Base-by-base conservation (phyloP, 2,888 invertebrate species). In the Drosophila mayaguana region DNA sequence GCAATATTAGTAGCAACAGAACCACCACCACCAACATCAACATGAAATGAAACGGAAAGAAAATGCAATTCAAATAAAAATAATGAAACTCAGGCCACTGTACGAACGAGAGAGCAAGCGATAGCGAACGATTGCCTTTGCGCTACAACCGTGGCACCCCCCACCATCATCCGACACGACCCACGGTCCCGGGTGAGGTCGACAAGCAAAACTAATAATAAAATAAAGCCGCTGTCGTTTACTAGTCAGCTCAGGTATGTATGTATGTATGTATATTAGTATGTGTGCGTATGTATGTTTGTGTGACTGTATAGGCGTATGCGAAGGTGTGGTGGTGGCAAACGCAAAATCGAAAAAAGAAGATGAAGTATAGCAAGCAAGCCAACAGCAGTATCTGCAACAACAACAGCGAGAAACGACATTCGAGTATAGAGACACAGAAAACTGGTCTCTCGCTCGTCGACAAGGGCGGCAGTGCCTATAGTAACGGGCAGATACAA, bases 341-440 rank as follows among this genome's bases (percentile, higher is more conserved):
- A 67, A 70, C 72, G 74, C 67, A 63, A 82, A 80, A 80, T 63
- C 63, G 72, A 81, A 85, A 86, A 86, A 86, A 86, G 86, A 86
- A 86, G 84, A 86, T 88, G 88, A 86, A 86, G 86, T 86, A 86
- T 82, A 86, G 86, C 86, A 81, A 71, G 67, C 70, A 64, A 68
- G 69, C 63, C 34, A 69, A 59, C 71, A 68, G 62, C 28, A 46
- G 54, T 50, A 73, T 38, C 65, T 62, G 42, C 59, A 34, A 34
- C 55, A 57, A 57, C 54, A 78, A 63, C 64, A 63, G 57, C 56
- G 50, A 66, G 50, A 63, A 66, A 62, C 73, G 73, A 84, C 76
- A 85, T 81, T 83, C 81, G 62, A 83, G 88, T 85, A 68, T 85
- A 85, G 72, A 83, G 78, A 88, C 75, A 84, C 85, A 78, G 28